phyloP scores from a whole-genome alignment of 2,888 invertebrate genomes.

The Athalia cordata region DNA sequence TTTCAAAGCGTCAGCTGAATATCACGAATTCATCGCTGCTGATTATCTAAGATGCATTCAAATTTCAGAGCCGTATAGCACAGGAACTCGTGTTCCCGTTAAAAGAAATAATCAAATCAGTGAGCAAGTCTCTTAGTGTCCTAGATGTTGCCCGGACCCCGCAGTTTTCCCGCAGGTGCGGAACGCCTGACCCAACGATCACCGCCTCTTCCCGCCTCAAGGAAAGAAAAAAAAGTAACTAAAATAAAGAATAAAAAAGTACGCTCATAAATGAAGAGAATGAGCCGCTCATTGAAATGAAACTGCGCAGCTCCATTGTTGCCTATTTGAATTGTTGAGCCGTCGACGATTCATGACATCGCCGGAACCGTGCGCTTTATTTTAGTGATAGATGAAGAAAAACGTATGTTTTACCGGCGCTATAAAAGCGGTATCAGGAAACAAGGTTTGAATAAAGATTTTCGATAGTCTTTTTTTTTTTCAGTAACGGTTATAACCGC shows the following conservation, averaged over 20 bases:
- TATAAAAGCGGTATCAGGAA: background rate
- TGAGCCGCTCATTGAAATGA: too few relatives aligned
- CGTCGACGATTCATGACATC: background rate
- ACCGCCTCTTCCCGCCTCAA: too few relatives aligned
- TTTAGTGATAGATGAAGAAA: background rate
- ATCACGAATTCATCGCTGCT: too few relatives aligned
- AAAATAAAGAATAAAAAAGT: too few relatives aligned
- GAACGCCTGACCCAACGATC: background rate
- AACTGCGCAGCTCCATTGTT: too few relatives aligned
- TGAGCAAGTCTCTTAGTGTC: slow-evolving; percentile 32
- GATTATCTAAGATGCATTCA: too few relatives aligned
- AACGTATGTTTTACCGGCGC: background rate
- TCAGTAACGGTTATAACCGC: slow-evolving; percentile 28
- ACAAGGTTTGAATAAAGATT: slow-evolving; percentile 16
- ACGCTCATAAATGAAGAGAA: too few relatives aligned
- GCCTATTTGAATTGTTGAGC: background rate
- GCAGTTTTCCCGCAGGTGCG: slow-evolving; percentile 43
- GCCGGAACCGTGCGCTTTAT: background rate
- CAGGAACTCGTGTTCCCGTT: slow-evolving; percentile 43
- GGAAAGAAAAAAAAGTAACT: too few relatives aligned
- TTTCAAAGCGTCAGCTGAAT: too few relatives aligned
- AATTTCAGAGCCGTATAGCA: slow-evolving; percentile 3
- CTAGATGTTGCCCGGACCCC: slow-evolving; percentile 17
- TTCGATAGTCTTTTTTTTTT: background rate
- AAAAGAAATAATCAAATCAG: slow-evolving; percentile 44